These are phyloP conservation scores for Bugula neritina DNA, from an alignment of 2,888 invertebrate species.

Conservation along the genomic window DNA sequence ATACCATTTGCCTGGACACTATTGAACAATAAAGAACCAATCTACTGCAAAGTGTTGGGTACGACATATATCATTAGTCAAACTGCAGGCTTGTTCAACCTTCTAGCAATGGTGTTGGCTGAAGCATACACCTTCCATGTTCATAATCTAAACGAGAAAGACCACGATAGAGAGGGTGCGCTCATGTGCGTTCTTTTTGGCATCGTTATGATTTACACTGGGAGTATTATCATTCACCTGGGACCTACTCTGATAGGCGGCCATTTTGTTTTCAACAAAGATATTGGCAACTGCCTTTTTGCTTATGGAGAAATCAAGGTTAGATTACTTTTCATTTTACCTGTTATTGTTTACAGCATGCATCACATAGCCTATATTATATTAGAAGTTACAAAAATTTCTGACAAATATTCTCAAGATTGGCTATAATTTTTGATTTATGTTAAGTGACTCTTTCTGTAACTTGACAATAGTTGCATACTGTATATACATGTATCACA, in stretches of 20 bases:
- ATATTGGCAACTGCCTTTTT: slow-evolving; percentile 52
- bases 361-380: no score
- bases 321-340: no score
- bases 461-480: no score
- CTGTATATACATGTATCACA: no score
- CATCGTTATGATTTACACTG: slow-evolving; percentile 49
- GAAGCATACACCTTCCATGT: slow-evolving; percentile 37
- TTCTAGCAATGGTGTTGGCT: slow-evolving; percentile 53
- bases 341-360: no score
- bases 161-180: slow-evolving; percentile 44
- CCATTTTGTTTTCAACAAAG: slow-evolving; percentile 49
- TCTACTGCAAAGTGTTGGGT: slow-evolving; percentile 47
- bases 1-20: slow-evolving; percentile 50
- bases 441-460: no score
- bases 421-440: no score
- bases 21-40: slow-evolving; percentile 41
- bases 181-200: slow-evolving; percentile 51
- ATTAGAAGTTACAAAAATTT: no score
- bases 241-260: slow-evolving; percentile 54
- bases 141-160: slow-evolving; percentile 29
- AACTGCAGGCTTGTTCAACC: slow-evolving; percentile 51
- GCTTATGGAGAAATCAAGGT: slow-evolving; percentile 45
- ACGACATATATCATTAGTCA: slow-evolving; percentile 50
- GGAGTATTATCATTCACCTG: slow-evolving; percentile 50
- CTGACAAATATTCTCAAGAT: no score